Percentiles rank a stretch among this genome's conserved stretches.
phyloP scores from a whole-genome alignment of 1,140 invertebrate species.

The Penaeus japonicus region DNA sequence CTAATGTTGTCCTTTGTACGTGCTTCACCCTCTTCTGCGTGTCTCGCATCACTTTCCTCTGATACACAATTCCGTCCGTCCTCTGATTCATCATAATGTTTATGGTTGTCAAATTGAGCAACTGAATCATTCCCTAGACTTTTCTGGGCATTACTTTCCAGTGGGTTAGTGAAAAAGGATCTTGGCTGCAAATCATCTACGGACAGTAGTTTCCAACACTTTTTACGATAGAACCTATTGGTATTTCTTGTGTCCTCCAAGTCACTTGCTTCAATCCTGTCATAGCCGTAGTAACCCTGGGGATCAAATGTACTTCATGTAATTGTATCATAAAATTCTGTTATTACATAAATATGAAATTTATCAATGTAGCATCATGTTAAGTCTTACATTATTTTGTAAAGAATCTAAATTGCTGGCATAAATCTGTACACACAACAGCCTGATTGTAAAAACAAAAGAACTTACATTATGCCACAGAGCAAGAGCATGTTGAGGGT shows the following conservation, averaged over 20 bases:
- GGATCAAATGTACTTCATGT: not conserved
- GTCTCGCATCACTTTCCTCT: not conserved
- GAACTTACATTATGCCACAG: conserved; percentile 46
- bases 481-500: not conserved
- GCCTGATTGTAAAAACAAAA: not conserved
- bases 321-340: not conserved
- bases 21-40: not conserved
- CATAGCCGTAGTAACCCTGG: conserved; percentile 41
- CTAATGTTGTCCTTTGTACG: not conserved
- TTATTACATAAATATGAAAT: too few species aligned
- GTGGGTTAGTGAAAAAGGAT: not conserved
- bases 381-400: not conserved
- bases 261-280: not conserved
- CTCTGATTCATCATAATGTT: not conserved
- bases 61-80: too few species aligned
- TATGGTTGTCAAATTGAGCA: not conserved
- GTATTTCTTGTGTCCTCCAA: not conserved
- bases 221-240: not conserved
- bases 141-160: not conserved
- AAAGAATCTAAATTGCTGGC: not conserved
- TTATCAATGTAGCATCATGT: not conserved
- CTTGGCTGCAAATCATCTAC: not conserved
- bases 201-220: not conserved
- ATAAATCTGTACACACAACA: not conserved
- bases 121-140: not conserved